phyloP scores from a whole-genome alignment of 2,888 invertebrate genomes.

The Cephus runcator region DNA sequence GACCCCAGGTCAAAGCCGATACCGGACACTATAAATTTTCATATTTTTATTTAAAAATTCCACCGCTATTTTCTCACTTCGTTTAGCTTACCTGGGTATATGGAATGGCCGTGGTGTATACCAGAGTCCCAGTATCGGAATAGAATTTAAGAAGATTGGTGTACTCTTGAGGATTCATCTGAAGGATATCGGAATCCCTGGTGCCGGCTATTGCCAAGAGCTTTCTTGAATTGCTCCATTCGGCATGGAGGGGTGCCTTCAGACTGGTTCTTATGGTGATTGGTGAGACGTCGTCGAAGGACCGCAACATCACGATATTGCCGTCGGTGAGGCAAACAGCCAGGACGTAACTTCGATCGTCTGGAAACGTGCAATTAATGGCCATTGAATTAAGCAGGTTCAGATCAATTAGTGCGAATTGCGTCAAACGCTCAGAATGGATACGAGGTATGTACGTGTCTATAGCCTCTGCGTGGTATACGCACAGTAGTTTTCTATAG shows the following conservation, averaged over 20 bases:
- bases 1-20: constrained; percentile 97
- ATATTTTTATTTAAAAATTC: too few species aligned
- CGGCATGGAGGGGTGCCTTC: constrained; percentile 85
- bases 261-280: constrained; percentile 86
- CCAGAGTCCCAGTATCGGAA: constrained; percentile 83
- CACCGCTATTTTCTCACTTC: fast-evolving
- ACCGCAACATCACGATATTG: constrained; percentile 87
- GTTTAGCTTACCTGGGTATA: constrained; percentile 73
- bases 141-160: constrained; percentile 92
- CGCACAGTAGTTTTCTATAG: too few species aligned
- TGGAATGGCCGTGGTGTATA: constrained; percentile 84
- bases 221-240: constrained; percentile 97
- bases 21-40: constrained; percentile 76
- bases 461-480: too few species aligned
- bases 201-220: constrained; percentile 91
- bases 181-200: constrained; percentile 62
- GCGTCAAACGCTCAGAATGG: too few species aligned
- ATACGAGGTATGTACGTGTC: too few species aligned
- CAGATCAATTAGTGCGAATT: too few species aligned
- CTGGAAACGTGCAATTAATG: constrained; percentile 51
- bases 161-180: constrained; percentile 69
- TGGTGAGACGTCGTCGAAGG: constrained; percentile 94
- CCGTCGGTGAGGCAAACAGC: constrained; percentile 92
- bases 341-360: constrained; percentile 78
- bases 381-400: constrained; percentile 2